These are phyloP conservation scores for Rhabdophis nuchalis DNA, from an alignment of 2,797 vertebrate genomes.

Conservation along the genomic window DNA sequence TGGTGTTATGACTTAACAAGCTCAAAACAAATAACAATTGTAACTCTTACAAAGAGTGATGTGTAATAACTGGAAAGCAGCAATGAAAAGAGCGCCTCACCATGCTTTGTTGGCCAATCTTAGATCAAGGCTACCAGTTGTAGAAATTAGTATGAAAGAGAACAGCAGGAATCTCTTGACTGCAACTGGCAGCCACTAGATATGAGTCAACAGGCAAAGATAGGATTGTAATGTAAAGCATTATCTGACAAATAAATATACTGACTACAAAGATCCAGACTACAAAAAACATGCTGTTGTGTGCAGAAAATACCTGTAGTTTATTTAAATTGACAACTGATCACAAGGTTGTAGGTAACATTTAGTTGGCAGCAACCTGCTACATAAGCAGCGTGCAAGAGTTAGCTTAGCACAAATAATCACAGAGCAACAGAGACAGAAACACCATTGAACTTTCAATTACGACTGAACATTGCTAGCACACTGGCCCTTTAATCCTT, in stretches of 20 bases:
- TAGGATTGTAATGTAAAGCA: neutral
- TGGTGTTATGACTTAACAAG: neutral
- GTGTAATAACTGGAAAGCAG: neutral
- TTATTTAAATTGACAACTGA: conserved; percentile 8
- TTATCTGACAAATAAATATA: conserved; percentile 10
- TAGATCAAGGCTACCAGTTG: neutral
- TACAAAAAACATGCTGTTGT: neutral
- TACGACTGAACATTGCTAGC: neutral
- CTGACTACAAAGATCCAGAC: neutral
- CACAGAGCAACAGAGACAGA: neutral
- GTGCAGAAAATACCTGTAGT: neutral
- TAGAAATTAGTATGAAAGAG: neutral
- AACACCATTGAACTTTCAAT: conserved; percentile 36
- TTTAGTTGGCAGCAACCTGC: fast-evolving
- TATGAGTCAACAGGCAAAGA: neutral
- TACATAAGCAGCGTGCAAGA: neutral
- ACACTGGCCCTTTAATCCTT: neutral
- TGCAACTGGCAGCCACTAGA: neutral
- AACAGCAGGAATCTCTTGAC: neutral
- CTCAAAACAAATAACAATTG: neutral
- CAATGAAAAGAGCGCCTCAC: neutral
- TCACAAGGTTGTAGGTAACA: fast-evolving
- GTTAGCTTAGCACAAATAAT: neutral
- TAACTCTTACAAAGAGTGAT: neutral
- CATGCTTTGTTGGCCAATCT: neutral